Base-by-base conservation (phyloP, 2,113 vertebrate genomes). In the Osmerus eperlanus region DNA sequence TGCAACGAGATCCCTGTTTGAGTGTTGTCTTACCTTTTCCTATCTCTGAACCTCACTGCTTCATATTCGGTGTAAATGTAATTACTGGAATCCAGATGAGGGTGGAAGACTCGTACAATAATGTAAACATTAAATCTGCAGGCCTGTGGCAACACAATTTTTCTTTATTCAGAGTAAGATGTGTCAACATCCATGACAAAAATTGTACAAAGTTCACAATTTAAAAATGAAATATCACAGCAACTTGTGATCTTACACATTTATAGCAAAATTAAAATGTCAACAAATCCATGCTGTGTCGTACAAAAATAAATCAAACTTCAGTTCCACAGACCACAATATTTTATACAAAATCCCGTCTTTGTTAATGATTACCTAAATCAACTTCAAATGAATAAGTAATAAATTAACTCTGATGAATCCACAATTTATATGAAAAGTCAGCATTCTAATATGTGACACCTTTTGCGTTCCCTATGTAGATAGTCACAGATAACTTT, bases 251-350 rank as follows among this genome's bases (percentile, higher is more conserved):
- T 97, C 95, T 93, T 94, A 99, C 95, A 99, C 96, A 95, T 98
- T 98, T 98, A 97, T 96, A 98, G 96, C 96, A 98, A 98, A 99
- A 98, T 97, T 94, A 99, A 99, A 98, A 97, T 95, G 95, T 97
- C 95, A 95, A 98, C 97, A 97, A 96, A 97, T 96, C 94, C 97
- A 99, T 99, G 97, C 97, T 92, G 96, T 95, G 96, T 98, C 92
- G 96, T 98, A 99, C 95, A 99, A 99, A 99, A 99, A 99, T 99
- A 99, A 99, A 98, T 97, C 93, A 98, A 97, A 98, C 96, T 96
- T 97, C 96, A 96, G 95, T 97, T 96, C 95, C 97, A 98, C 96
- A 98, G 95, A 98, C 95, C 97, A 98, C 97, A 92, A 95, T 97
- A 97, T 94, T 98, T 97, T 96, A 94, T 98, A 99, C 97, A 98